Conservation (phyloP, 2,113 vertebrate species). For the Lepisosteus osseus region DNA sequence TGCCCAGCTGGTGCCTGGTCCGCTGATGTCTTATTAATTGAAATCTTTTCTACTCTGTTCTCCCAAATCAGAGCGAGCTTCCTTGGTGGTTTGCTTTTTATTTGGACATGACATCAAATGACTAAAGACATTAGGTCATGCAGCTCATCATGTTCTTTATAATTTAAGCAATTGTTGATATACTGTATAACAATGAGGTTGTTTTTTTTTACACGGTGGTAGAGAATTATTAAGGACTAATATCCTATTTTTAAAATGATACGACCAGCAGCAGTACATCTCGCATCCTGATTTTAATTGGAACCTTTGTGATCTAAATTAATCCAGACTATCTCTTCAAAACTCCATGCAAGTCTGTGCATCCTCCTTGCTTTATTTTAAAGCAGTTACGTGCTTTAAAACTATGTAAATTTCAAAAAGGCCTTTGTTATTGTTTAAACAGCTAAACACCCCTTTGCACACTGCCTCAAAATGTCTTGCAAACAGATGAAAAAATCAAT, state of each 20-base stretch:
- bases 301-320: too few relatives aligned
- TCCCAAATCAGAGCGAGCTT: neutral
- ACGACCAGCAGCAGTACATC: too few relatives aligned
- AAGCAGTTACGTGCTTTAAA: too few relatives aligned
- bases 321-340: too few relatives aligned
- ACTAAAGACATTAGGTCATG: constrained; percentile 8
- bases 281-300: too few relatives aligned
- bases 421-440: neutral
- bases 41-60: neutral
- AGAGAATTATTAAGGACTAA: neutral
- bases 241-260: neutral
- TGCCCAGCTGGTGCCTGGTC: neutral
- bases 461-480: too few relatives aligned
- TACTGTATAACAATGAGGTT: neutral
- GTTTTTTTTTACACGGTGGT: neutral
- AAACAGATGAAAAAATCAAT: too few relatives aligned
- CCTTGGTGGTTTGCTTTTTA: neutral
- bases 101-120: neutral
- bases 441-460: too few relatives aligned
- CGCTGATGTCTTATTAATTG: neutral
- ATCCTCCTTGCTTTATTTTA: too few relatives aligned
- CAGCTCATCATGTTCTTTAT: neutral
- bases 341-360: too few relatives aligned
- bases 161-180: constrained; percentile 4
- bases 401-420: neutral